Percentiles rank a stretch among this genome's conserved stretches.
Conservation (phyloP, 2,888 invertebrate species). For the Tuta absoluta region DNA sequence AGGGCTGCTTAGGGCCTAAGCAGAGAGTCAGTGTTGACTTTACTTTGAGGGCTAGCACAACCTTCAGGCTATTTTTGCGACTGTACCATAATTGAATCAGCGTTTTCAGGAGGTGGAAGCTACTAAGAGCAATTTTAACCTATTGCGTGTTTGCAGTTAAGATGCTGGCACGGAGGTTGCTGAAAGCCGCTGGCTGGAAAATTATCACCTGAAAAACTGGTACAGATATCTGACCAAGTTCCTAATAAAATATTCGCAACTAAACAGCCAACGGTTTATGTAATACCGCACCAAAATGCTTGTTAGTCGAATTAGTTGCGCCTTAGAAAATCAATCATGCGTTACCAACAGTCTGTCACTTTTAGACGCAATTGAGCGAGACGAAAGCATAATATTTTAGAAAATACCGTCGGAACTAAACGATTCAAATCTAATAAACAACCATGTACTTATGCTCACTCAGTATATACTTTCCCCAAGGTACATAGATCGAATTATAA, state of each 20-base stretch:
- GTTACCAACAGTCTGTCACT: constrained; percentile 14
- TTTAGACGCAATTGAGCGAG: constrained; percentile 8
- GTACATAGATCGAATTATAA: too few species aligned
- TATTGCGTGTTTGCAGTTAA: too few species aligned
- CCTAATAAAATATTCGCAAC: not conserved
- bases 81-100: too few species aligned
- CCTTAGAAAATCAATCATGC: constrained; percentile 15
- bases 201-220: not conserved
- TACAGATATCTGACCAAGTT: not conserved
- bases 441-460: not conserved
- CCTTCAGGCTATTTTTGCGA: too few species aligned
- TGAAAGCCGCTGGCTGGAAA: too few species aligned
- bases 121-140: too few species aligned
- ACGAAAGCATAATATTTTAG: not conserved
- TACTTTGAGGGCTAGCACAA: too few species aligned
- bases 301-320: constrained; percentile 6
- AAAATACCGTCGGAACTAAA: not conserved
- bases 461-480: not conserved
- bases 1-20: too few species aligned
- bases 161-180: too few species aligned
- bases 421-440: constrained; percentile 1
- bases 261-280: not conserved
- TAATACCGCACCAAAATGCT: constrained; percentile 1
- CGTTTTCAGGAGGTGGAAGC: too few species aligned
- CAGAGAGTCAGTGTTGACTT: too few species aligned